Evolutionary conservation across 92 coral and sea anemone species (phyloP), one percentile per base, ranked within the genome.

Genomic region (Metridium senile): DNA sequence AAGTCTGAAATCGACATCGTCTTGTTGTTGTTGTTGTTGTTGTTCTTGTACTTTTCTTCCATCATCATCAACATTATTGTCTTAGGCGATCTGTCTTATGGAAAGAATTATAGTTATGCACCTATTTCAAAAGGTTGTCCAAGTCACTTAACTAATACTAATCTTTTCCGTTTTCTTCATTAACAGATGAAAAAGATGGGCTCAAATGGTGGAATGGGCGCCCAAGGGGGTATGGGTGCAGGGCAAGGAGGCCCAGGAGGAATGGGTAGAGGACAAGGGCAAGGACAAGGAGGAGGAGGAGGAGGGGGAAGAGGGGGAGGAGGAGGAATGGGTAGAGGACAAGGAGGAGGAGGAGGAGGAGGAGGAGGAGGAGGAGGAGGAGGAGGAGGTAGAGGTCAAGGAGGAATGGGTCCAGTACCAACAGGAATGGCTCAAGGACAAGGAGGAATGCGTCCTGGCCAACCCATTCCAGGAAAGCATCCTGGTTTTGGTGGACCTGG

Each of bases 181-280:
- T n/a, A n/a, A 7, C 52, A 26, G 17, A 26, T 33, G 11, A 39
- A 71, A 49, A 33, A 53, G 43, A 20, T 71, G 17, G 64, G 62
- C 1, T 21, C 46, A 29, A 71, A 71, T 16, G 76, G 62, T 54
- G 76, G 76, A 27, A 53, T 28, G 63, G 76, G 76, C n/a, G 64
- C 64, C 1, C 62, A 54, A 11, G 75, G 75, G 45, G 75, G 80
- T 39, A 39, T 39, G 49, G 64, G 65, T 9, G 62, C 58, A 21
- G 32, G 28, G 1, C 16, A 20, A 35, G 23, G 43, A 20, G 43
- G 45, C 4, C 53, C 74, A 4, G 76, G 62, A 20, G 53, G 71
- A 33, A 7, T 8, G 23, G 71, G 71, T n/a, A 33, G 31, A 10
- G 71, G 73, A 19, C 19, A 33, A 68, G 73, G 73, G 28, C 52